Evolutionary conservation across 1,140 invertebrate species (phyloP).

Genomic region (Halyomorpha halys): DNA sequence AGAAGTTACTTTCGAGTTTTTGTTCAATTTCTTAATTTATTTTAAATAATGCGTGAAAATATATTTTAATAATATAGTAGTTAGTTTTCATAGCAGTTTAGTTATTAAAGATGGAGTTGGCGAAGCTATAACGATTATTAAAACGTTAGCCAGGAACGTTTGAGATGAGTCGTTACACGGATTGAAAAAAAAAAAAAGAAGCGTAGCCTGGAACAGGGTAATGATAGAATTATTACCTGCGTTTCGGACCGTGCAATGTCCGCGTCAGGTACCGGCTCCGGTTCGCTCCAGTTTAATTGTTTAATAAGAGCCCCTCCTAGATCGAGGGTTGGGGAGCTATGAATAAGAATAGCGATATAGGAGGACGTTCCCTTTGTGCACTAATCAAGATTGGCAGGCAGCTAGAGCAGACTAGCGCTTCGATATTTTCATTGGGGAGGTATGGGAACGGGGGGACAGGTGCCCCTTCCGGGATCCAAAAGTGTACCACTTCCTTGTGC

Average conservation of each 20-base stretch:
- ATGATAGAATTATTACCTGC: slow-evolving; percentile 9
- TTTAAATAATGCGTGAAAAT: too few relatives aligned
- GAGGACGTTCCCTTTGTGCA: background rate
- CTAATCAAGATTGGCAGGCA: slow-evolving; percentile 10
- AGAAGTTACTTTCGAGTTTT: too few relatives aligned
- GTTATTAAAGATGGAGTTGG: too few relatives aligned
- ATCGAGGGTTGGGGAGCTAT: background rate
- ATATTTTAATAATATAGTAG: too few relatives aligned
- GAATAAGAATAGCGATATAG: slow-evolving; percentile 2
- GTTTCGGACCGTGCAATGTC: background rate
- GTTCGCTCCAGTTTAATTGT: slow-evolving; percentile 6
- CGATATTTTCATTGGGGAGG: background rate
- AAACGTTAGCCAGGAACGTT: too few relatives aligned
- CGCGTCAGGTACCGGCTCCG: background rate
- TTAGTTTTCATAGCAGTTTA: too few relatives aligned
- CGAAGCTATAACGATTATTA: too few relatives aligned
- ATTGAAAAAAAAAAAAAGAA: too few relatives aligned
- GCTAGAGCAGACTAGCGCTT: background rate
- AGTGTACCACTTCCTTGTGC: too few relatives aligned
- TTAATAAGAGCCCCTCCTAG: slow-evolving; percentile 1
- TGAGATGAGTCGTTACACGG: too few relatives aligned
- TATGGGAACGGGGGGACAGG: background rate
- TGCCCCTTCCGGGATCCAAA: too few relatives aligned
- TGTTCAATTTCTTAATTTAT: too few relatives aligned
- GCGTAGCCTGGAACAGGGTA: slow-evolving; percentile 1